Base-by-base conservation (phyloP, 53 echinoderm and acorn worm genomes). In the Echinarachnius parma region DNA sequence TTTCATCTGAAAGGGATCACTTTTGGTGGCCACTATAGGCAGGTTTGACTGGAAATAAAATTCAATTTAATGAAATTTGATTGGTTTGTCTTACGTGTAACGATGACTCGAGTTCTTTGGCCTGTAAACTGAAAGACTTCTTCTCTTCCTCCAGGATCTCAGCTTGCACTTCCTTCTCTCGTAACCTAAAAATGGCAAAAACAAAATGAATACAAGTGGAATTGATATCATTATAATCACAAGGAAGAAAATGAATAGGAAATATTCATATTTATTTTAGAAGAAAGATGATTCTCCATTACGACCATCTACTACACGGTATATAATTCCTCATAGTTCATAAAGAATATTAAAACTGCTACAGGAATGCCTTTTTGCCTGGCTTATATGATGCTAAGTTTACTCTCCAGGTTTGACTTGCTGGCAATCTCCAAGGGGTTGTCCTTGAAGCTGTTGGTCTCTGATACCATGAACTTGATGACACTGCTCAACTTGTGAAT, bases 41-140 rank as follows among this genome's bases (percentile, higher is more conserved):
- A n/a, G n/a, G n/a, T n/a, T n/a, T n/a, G n/a, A n/a, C n/a, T n/a
- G n/a, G n/a, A n/a, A n/a, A n/a, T n/a, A n/a, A n/a, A n/a, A n/a
- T n/a, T n/a, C n/a, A n/a, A n/a, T n/a, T n/a, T n/a, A n/a, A n/a
- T n/a, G n/a, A n/a, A n/a, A n/a, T n/a, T n/a, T n/a, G n/a, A n/a
- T n/a, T n/a, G n/a, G n/a, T n/a, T n/a, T 2, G 9, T 82, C 96
- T 89, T 83, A 96, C 96, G 75, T 87, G 84, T 76, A 96, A 82
- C 5, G 96, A 96, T 28, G 91, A 96, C 54, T 96, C 87, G 35
- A 96, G 35, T 48, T 96, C 91, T 74, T 88, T 87, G 14, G 96
- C 91, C 70, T 96, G 96, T 22, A 83, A 59, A 71, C 84, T 90
- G 76, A 87, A 96, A 29, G 82, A 68, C 26, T 49, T 61, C 77